Conservation (phyloP, 2,797 vertebrate species). For the Gallinago nigripennis region DNA sequence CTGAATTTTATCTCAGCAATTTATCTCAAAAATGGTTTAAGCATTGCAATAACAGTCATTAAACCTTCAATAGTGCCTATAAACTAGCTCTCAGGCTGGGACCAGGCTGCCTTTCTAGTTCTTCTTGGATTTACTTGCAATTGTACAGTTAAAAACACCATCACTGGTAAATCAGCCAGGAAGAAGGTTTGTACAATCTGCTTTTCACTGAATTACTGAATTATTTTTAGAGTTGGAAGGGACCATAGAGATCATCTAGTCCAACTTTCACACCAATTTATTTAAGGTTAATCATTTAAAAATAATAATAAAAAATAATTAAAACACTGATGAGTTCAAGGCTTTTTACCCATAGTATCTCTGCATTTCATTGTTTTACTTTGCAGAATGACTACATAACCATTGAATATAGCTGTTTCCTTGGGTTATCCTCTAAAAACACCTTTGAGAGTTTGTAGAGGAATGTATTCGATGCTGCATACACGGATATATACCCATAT, state of each 20-base stretch:
- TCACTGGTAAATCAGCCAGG: not conserved
- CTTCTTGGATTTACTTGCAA: not conserved
- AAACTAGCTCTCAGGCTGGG: not conserved
- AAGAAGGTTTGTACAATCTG: not conserved
- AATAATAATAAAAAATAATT: not conserved
- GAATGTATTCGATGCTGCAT: not conserved
- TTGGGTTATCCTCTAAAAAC: not conserved
- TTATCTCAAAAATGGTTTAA: conserved; percentile 22
- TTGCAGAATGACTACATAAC: not conserved
- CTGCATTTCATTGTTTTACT: not conserved
- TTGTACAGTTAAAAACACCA: not conserved
- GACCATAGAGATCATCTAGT: too few relatives aligned
- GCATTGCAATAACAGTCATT: not conserved
- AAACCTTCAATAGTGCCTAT: not conserved
- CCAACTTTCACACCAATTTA: not conserved
- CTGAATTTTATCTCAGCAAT: conserved; percentile 28
- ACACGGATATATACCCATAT: too few relatives aligned
- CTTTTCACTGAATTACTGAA: not conserved
- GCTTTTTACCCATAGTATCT: not conserved
- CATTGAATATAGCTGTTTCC: not conserved
- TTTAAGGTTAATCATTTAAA: not conserved
- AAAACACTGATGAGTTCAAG: not conserved
- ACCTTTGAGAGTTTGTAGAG: not conserved
- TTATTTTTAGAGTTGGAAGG: too few relatives aligned
- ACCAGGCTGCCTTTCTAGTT: not conserved